Percentiles rank a stretch among this genome's conserved stretches.
These are phyloP conservation scores for Buathra laborator DNA, from an alignment of 2,888 invertebrate genomes.

Conservation along the genomic window DNA sequence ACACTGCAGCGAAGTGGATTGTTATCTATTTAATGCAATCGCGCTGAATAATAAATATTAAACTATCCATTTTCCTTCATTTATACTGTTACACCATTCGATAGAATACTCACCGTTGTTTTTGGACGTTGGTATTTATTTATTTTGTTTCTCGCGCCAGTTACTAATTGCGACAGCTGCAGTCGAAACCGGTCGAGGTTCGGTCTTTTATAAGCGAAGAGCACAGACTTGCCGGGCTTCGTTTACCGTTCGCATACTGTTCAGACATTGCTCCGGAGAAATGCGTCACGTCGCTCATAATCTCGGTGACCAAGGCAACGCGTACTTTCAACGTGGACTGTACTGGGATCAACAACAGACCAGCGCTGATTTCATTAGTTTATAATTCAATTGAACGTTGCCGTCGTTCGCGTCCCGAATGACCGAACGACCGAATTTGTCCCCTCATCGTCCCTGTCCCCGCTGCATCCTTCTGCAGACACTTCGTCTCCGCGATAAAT, in stretches of 20 bases:
- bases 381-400: conserved; percentile 61
- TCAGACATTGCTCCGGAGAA: neutral
- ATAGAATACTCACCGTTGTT: too few species aligned
- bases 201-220: too few species aligned
- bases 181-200: too few species aligned
- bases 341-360: conserved; percentile 58
- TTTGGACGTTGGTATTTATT: too few species aligned
- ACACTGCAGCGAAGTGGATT: neutral
- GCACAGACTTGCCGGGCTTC: too few species aligned
- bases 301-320: conserved; percentile 53
- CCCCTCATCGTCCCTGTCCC: conserved; percentile 6
- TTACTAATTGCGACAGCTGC: too few species aligned
- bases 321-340: conserved; percentile 29
- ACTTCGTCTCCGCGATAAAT: conserved; percentile 49
- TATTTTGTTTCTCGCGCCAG: too few species aligned
- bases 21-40: conserved; percentile 21
- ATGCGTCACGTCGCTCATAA: conserved; percentile 54
- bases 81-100: too few species aligned
- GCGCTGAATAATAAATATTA: conserved; percentile 29
- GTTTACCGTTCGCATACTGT: neutral
- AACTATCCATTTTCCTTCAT: too few species aligned
- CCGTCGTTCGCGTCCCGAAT: conserved; percentile 27
- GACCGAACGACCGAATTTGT: neutral
- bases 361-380: conserved; percentile 61
- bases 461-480: conserved; percentile 1